Base-by-base conservation (phyloP, 1,140 invertebrate species). In the Brachionus manjavacas region DNA sequence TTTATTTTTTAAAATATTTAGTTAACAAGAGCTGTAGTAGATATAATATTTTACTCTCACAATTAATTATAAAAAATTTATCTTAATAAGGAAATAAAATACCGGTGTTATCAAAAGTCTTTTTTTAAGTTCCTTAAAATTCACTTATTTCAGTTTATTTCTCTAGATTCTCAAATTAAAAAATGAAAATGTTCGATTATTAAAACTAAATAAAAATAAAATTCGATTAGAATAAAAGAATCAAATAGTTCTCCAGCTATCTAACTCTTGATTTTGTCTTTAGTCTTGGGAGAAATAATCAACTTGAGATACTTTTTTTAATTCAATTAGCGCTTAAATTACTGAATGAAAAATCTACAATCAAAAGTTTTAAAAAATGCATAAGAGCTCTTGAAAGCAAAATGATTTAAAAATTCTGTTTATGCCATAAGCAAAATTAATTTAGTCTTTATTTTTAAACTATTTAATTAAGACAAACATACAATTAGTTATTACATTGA, bases 401-500 rank as follows among this genome's bases (percentile, higher is more conserved):
- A 16, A 14, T 16, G 4, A n/a, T 52, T 52, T 52, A 7, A 52
- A 52, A 52, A 52, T 52, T 49, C 11, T 52, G 46, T 14, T 52
- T 20, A 9, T 60, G 16, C 52, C 20, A 46, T 20, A 23, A 20
- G 52, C 52, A 60, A 25, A 60, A 20, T 20, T 60, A 20, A 60
- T 20, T 23, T 60, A 60, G 20, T 20, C 16, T 20, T 20, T 23
- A 20, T 60, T 55, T 55, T 60, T 16, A 60, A 60, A 60, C 9
- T 60, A 60, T 60, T 20, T 60, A 52, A 52, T 52, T 52, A 20
- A 60, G 52, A 60, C 16, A 60, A 60, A 8, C 20, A 60, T 20
- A 60, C 52, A 60, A 60, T 60, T 60, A 60, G 52, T 60, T 60
- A 60, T 60, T 60, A 76, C 20, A 76, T 49, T 4, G 72, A 76